Conservation (phyloP, 2,888 invertebrate genomes). For the Mythimna impura region DNA sequence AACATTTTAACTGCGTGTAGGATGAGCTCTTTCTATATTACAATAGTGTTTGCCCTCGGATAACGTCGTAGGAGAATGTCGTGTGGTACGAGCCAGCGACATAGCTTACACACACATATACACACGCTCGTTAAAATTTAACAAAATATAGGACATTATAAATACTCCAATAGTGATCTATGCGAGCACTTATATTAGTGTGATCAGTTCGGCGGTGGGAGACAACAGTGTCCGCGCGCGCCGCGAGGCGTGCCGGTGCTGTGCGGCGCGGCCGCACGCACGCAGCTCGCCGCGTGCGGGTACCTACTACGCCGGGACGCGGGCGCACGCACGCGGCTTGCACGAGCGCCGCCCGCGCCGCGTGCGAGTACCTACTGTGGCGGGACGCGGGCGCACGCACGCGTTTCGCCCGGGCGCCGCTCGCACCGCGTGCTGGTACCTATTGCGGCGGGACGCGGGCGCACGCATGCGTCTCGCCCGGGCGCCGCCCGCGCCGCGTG, state of each 20-base stretch:
- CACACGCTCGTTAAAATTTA: constrained; percentile 84
- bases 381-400: constrained; percentile 62
- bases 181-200: constrained; percentile 84
- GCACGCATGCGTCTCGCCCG: no score
- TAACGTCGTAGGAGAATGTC: constrained; percentile 65
- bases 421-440: background rate
- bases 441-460: no score
- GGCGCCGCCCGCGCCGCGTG: background rate
- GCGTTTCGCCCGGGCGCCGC: background rate
- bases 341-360: constrained; percentile 47
- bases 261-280: constrained; percentile 60
- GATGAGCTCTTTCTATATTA: constrained; percentile 52
- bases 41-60: constrained; percentile 57
- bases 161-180: constrained; percentile 86
- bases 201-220: constrained; percentile 82
- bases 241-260: constrained; percentile 25
- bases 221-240: constrained; percentile 85
- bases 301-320: no score
- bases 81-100: constrained; percentile 80
- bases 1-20: constrained; percentile 41
- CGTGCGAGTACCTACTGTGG: constrained; percentile 4
- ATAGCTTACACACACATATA: constrained; percentile 84
- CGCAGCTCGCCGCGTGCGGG: constrained; percentile 62
- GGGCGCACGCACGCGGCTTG: constrained; percentile 29
- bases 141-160: constrained; percentile 89